A percentile compares a stretch with the other conserved stretches of the same genome.
Evolutionary conservation across 2,888 invertebrate genomes (phyloP).

Genomic region (Selenia dentaria): DNA sequence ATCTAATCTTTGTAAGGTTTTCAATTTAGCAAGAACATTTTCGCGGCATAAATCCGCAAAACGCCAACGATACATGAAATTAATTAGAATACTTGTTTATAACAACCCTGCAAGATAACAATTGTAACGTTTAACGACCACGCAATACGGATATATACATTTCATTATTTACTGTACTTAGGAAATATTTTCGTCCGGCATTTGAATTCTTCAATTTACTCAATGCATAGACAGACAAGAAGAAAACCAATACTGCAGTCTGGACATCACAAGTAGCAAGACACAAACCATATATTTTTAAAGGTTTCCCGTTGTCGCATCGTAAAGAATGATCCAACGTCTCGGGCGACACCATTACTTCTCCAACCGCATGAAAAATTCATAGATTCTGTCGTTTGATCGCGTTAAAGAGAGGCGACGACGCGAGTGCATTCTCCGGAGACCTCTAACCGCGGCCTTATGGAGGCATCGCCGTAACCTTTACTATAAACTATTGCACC

Average conservation of each 20-base stretch:
- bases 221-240: slow-evolving; percentile 1
- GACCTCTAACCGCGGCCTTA: slow-evolving; percentile 58
- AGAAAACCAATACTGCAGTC: slow-evolving; percentile 25
- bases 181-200: no score
- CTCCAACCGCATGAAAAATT: slow-evolving; percentile 79
- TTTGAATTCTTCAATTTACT: no score
- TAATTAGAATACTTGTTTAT: no score
- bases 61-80: no score
- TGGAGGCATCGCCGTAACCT: slow-evolving; percentile 8
- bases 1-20: no score
- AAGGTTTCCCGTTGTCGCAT: slow-evolving; percentile 71
- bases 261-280: slow-evolving; percentile 28
- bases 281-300: slow-evolving; percentile 70
- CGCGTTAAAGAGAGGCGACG: slow-evolving; percentile 63
- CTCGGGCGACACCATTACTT: slow-evolving; percentile 77
- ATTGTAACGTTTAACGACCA: no score
- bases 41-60: no score
- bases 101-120: no score
- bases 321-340: slow-evolving; percentile 82
- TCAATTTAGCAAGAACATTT: no score
- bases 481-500: slow-evolving; percentile 33
- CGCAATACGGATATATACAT: no score
- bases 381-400: slow-evolving; percentile 69
- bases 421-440: slow-evolving; percentile 64
- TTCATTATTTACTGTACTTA: no score